These are phyloP conservation scores for Jacana jacana DNA, from an alignment of 2,113 vertebrate species.

Conservation along the genomic window DNA sequence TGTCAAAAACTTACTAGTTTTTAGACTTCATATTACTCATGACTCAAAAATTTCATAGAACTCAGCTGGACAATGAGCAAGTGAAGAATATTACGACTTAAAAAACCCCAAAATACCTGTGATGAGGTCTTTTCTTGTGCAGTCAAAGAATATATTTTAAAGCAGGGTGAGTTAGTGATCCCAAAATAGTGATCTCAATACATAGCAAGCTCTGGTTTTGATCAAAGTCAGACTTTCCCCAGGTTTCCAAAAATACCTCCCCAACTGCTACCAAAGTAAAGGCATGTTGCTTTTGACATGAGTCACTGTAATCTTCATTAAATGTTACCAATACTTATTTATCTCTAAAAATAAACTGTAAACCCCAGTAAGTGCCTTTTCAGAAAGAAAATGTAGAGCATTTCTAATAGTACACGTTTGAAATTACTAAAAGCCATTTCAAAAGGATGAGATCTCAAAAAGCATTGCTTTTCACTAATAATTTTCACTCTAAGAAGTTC, in stretches of 20 bases:
- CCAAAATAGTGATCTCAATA: not conserved
- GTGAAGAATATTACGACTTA: not conserved
- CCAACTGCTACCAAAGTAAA: not conserved
- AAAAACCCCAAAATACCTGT: not conserved
- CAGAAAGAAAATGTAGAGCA: not conserved
- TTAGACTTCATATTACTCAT: not conserved
- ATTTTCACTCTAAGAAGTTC: not conserved
- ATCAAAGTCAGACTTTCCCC: not conserved
- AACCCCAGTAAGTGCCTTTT: not conserved
- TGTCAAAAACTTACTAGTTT: not conserved
- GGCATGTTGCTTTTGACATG: not conserved
- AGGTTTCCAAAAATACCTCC: not conserved
- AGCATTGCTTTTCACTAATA: not conserved
- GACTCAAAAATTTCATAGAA: not conserved
- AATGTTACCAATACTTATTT: not conserved
- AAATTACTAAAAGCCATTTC: not conserved
- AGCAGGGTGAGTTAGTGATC: not conserved
- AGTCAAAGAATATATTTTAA: not conserved
- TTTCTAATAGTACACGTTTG: not conserved
- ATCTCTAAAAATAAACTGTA: conserved; percentile 10
- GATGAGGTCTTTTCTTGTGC: not conserved
- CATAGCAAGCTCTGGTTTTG: not conserved
- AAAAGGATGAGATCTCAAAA: not conserved
- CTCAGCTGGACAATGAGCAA: not conserved
- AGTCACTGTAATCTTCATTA: not conserved